Conservation (phyloP, 2,888 invertebrate species). For the Phragmatobia fuliginosa region DNA sequence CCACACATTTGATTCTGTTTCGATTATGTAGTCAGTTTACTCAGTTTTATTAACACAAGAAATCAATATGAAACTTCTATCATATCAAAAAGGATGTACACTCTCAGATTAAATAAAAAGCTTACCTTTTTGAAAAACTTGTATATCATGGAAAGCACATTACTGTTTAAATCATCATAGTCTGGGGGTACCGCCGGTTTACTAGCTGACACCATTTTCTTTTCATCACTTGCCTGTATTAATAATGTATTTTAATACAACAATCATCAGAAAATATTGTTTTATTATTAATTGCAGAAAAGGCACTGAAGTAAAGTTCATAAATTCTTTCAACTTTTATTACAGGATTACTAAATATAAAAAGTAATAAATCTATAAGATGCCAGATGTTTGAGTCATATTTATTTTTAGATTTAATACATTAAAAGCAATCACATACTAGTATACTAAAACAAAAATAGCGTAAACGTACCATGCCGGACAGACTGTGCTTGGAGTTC, state of each 20-base stretch:
- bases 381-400: constrained; percentile 57
- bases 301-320: neutral
- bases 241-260: neutral
- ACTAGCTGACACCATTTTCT: constrained; percentile 77
- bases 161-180: constrained; percentile 79
- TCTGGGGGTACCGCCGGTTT: constrained; percentile 77
- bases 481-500: constrained; percentile 51
- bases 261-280: neutral
- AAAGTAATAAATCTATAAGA: neutral
- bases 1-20: constrained; percentile 50
- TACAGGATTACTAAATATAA: constrained; percentile 1
- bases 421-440: constrained; percentile 21
- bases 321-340: neutral
- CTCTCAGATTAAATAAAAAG: constrained; percentile 2
- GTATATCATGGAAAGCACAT: constrained; percentile 87
- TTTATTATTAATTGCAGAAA: neutral
- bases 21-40: constrained; percentile 43
- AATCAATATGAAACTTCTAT: constrained; percentile 17
- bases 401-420: constrained; percentile 68
- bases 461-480: constrained; percentile 68
- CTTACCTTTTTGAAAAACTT: constrained; percentile 88
- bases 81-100: neutral
- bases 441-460: constrained; percentile 28
- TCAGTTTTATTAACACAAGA: constrained; percentile 19
- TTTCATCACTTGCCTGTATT: constrained; percentile 65